These are phyloP conservation scores for Troides helena DNA, from an alignment of 2,888 invertebrate species.

Conservation along the genomic window DNA sequence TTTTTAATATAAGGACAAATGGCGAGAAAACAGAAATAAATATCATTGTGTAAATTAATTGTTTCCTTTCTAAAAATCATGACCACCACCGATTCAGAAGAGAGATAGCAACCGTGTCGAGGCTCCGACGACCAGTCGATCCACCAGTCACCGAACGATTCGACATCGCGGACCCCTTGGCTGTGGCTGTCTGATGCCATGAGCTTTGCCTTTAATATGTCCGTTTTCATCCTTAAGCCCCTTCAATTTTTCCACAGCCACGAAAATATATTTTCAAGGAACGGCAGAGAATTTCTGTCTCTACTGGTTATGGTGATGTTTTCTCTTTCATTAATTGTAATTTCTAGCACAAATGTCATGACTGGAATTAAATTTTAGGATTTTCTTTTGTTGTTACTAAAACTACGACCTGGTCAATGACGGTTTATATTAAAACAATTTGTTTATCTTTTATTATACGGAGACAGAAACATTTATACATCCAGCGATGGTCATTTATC, in stretches of 20 bases:
- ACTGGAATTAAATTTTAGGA: background rate
- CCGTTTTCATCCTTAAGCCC: conserved; percentile 21
- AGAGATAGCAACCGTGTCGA: conserved; percentile 8
- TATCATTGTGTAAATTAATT: background rate
- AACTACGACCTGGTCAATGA: no score
- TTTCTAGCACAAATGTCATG: conserved; percentile 2
- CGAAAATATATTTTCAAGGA: conserved; percentile 15
- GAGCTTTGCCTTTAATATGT: conserved; percentile 28
- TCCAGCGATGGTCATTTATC: no score
- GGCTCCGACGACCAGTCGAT: conserved; percentile 8
- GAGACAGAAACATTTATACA: no score
- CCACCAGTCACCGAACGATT: conserved; percentile 5
- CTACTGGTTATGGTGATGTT: conserved; percentile 15
- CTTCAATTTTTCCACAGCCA: conserved; percentile 17
- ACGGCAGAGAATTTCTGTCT: conserved; percentile 1
- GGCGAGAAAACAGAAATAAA: background rate
- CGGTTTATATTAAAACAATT: no score
- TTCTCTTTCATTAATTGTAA: conserved; percentile 9
- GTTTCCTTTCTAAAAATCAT: background rate
- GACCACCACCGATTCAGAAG: background rate
- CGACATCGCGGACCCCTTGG: conserved; percentile 1
- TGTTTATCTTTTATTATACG: no score
- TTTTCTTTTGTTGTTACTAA: background rate
- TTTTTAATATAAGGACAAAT: background rate
- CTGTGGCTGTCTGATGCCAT: conserved; percentile 35